A percentile compares a stretch with the other conserved stretches of the same genome.
phyloP scores from a whole-genome alignment of 2,797 vertebrate genomes.

The Rhincodon typus region DNA sequence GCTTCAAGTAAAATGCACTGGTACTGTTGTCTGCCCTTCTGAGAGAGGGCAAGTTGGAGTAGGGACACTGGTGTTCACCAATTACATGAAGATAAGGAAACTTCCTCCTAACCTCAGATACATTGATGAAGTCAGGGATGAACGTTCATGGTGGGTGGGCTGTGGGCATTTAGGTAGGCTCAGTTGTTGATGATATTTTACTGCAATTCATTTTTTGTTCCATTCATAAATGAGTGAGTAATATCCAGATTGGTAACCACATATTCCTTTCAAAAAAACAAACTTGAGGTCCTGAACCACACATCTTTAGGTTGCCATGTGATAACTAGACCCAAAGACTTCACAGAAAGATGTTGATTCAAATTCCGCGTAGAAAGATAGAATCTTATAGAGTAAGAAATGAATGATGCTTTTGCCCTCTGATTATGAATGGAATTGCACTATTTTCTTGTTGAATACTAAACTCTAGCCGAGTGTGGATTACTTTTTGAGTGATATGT shows the following conservation, averaged over 20 bases:
- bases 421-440: constrained; percentile 1
- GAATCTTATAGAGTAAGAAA: neutral
- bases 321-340: neutral
- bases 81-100: neutral
- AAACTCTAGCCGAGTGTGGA: neutral
- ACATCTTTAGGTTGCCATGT: neutral
- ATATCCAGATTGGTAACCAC: neutral
- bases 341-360: neutral
- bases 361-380: neutral
- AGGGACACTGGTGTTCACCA: neutral
- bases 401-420: neutral
- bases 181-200: neutral
- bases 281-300: neutral
- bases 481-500: constrained; percentile 3
- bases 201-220: neutral
- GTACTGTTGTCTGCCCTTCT: neutral
- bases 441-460: constrained; percentile 18
- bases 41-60: neutral
- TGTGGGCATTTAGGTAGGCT: neutral
- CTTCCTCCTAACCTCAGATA: neutral
- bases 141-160: neutral
- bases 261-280: neutral
- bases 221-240: neutral
- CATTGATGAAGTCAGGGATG: neutral
- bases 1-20: neutral